Base-by-base conservation (phyloP, 1,140 invertebrate genomes). In the Cepaea nemoralis region DNA sequence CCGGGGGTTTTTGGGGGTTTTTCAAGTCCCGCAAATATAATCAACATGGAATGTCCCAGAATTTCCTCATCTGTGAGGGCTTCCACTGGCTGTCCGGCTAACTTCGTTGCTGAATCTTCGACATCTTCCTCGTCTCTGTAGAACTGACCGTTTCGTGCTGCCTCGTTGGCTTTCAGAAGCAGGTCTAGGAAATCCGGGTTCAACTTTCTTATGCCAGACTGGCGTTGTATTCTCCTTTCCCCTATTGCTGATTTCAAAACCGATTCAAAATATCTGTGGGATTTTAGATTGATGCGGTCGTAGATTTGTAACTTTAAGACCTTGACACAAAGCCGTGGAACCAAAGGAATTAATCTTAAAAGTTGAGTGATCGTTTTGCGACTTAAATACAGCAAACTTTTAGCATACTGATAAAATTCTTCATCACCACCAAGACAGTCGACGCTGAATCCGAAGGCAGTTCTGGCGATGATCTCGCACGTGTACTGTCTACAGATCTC, bases 1-100 rank as follows among this genome's bases (percentile, higher is more conserved):
- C n/a, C n/a, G 0, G 93, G 89, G 0, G 92, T 92, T 0, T 93
- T 91, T 0, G 93, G 92, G 0, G 94, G n/a, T n/a, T n/a, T 94
- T 88, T 95, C 94, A 84, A 93, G 95, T 2, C 94, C 94, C 79
- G 93, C 95, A 0, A 93, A 89, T 83, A 95, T 95, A 83, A 95
- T 95, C 5, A 94, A 74, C 0, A 94, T 91, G 0, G 93, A 93
- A 85, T 95, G 94, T 0, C 94, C 93, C 1, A 94, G 91, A 24
- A 96, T 92, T 84, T 95, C 93, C 27, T 94, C 93, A 63, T 94
- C 27, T n/a, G 85, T 84, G 31, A 87, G 35, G 24, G 33, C 37
- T 40, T 42, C 45, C 1, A 73, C 5, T 22, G 24, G 50, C 50
- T 55, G 12, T 5, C 14, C 22, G 5, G 50, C 14, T 22, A 14